Conservation (phyloP, 2,797 vertebrate genomes). For the Brachyrhaphis roseni region DNA sequence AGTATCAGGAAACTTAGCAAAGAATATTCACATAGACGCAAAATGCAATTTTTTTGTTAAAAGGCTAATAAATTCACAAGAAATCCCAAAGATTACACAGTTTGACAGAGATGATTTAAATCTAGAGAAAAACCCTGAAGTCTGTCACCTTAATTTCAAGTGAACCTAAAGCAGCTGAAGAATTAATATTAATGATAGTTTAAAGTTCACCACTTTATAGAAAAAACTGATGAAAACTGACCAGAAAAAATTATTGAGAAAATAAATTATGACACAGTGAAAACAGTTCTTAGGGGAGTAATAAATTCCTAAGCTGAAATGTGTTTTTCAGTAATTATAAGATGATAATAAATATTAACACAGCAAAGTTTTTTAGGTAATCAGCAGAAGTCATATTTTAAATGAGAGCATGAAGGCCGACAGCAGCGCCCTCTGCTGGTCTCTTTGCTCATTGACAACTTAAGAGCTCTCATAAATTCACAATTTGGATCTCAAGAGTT, state of each 20-base stretch:
- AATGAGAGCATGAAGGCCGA: neutral
- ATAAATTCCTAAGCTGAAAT: neutral
- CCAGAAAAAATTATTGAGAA: neutral
- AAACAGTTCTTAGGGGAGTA: neutral
- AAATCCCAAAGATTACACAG: neutral
- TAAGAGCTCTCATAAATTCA: neutral
- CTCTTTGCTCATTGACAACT: neutral
- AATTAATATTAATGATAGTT: neutral
- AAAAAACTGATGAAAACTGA: neutral
- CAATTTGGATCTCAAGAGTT: neutral
- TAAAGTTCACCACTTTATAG: neutral
- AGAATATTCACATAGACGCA: neutral
- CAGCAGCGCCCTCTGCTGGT: slow-evolving; percentile 33
- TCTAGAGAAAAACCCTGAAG: neutral
- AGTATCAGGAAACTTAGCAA: neutral
- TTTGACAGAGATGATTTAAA: neutral
- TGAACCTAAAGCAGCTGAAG: neutral
- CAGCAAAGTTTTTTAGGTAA: neutral
- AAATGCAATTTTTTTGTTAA: neutral
- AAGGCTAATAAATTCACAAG: neutral
- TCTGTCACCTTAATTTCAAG: neutral
- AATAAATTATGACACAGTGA: neutral
- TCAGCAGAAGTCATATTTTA: neutral
- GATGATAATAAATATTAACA: neutral
- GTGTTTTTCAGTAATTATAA: neutral